Evolutionary conservation across 2,113 vertebrate genomes (phyloP).

Genomic region (Prunella himalayana): DNA sequence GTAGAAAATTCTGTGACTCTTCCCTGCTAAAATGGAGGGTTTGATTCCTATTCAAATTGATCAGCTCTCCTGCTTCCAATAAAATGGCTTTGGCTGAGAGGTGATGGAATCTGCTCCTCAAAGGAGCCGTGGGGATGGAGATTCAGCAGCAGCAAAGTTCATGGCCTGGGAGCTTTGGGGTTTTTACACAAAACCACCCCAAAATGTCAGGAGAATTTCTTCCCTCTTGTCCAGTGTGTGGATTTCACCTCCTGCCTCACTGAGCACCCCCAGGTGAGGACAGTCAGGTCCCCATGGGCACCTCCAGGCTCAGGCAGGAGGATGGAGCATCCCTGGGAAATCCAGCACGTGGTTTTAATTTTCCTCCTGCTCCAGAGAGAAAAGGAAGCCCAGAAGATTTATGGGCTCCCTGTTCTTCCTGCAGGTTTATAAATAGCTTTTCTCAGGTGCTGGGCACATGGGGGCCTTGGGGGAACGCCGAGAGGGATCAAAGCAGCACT

Average conservation of each 20-base stretch:
- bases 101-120: not conserved
- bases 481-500: constrained; percentile 71
- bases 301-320: not conserved
- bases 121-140: accelerated
- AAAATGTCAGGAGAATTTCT: not conserved
- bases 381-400: constrained; percentile 78
- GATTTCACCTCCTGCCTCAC: not conserved
- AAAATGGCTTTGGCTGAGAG: not conserved
- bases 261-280: accelerated
- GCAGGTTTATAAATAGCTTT: constrained; percentile 64
- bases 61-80: not conserved
- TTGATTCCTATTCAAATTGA: not conserved
- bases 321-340: not conserved
- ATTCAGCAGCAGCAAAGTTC: not conserved
- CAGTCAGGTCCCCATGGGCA: not conserved
- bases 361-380: constrained; percentile 59
- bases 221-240: not conserved
- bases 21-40: not conserved
- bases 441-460: constrained; percentile 83
- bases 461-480: constrained; percentile 28
- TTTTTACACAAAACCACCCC: not conserved
- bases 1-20: not conserved
- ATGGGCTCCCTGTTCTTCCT: constrained; percentile 57
- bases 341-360: constrained; percentile 70
- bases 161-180: too few relatives aligned